A percentile compares a stretch with the other conserved stretches of the same genome.
Evolutionary conservation across 2,113 vertebrate genomes (phyloP).

Genomic region (Platycercus adscitus): DNA sequence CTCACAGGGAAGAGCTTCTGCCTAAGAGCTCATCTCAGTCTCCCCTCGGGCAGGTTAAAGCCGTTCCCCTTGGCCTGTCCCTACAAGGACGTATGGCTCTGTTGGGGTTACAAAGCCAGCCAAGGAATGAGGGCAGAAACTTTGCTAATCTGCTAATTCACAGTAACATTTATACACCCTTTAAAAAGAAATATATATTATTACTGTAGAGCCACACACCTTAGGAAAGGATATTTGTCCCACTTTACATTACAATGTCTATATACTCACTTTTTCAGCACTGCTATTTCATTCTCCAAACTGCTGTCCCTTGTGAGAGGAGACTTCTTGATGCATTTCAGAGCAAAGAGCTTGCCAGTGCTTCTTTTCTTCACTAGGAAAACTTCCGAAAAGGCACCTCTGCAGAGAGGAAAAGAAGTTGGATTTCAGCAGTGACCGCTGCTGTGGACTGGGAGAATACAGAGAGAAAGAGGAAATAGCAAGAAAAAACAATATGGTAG

Average conservation of each 20-base stretch:
- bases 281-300: constrained; percentile 93
- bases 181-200: background rate
- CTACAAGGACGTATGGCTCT: background rate
- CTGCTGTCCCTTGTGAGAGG: constrained; percentile 84
- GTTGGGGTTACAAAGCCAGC: background rate
- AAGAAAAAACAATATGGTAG: fast-evolving
- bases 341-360: constrained; percentile 87
- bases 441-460: background rate
- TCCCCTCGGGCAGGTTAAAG: background rate
- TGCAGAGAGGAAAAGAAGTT: constrained; percentile 44
- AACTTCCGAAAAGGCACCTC: constrained; percentile 94
- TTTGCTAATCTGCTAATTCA: background rate
- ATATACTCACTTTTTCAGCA: constrained; percentile 86
- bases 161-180: background rate
- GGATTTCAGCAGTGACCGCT: background rate
- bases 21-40: background rate
- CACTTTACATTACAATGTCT: fast-evolving
- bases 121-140: background rate
- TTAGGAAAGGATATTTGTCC: background rate
- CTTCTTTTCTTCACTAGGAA: constrained; percentile 89
- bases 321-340: constrained; percentile 96
- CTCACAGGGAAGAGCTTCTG: background rate
- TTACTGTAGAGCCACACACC: background rate
- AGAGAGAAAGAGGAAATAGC: background rate
- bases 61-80: background rate